Evolutionary conservation across 1,140 invertebrate genomes (phyloP).

Genomic region (Parasteatoda tepidariorum): DNA sequence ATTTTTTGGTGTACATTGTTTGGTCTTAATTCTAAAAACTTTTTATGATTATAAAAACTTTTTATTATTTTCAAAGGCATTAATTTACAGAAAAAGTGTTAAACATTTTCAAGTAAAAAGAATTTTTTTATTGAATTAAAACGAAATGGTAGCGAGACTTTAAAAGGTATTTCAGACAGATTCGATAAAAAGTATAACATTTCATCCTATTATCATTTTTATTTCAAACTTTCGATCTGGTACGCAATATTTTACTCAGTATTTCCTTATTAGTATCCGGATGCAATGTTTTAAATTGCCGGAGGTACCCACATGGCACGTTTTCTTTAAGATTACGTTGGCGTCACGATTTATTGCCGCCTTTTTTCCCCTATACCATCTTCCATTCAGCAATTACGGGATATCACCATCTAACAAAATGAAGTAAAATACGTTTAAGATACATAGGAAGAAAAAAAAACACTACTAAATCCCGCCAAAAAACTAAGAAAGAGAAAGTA

Average conservation of each 20-base stretch:
- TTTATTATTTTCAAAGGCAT: too few relatives aligned
- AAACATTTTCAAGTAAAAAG: too few relatives aligned
- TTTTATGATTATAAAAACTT: too few relatives aligned
- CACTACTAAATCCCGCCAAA: slow-evolving; percentile 10
- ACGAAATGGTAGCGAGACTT: neutral
- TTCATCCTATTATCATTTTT: too few relatives aligned
- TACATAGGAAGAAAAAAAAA: slow-evolving; percentile 7
- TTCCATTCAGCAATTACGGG: neutral
- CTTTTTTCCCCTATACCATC: neutral
- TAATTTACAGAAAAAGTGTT: too few relatives aligned
- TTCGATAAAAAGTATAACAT: too few relatives aligned
- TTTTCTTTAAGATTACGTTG: neutral
- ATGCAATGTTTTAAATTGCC: neutral
- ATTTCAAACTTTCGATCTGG: too few relatives aligned
- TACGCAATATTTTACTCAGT: neutral
- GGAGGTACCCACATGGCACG: neutral
- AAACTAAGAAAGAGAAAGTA: slow-evolving; percentile 34
- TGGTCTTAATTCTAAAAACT: too few relatives aligned
- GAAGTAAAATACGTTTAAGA: neutral
- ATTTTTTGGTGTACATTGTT: too few relatives aligned
- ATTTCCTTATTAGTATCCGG: neutral
- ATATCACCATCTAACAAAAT: neutral
- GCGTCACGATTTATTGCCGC: neutral
- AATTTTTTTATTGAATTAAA: neutral
- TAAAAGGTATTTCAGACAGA: neutral